Evolutionary conservation across 2,797 vertebrate genomes (phyloP).

Genomic region (Geotrypetes seraphini): DNA sequence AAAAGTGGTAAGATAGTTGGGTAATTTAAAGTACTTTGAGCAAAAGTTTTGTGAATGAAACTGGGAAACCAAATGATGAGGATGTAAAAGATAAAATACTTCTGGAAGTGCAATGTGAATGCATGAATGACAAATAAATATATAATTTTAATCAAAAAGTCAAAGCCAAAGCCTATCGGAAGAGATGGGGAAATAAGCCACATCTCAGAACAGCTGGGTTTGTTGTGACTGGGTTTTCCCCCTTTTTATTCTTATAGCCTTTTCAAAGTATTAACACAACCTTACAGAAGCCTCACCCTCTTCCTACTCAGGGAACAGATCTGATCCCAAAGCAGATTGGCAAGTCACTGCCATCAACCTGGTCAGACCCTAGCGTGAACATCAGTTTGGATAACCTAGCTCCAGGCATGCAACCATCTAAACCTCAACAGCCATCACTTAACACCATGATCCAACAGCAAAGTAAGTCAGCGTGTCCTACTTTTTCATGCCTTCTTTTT

Average conservation of each 20-base stretch:
- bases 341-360: constrained; percentile 86
- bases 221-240: constrained; percentile 7
- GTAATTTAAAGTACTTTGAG: too few relatives aligned
- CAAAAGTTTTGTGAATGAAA: too few relatives aligned
- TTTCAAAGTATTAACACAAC: constrained; percentile 66
- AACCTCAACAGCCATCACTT: constrained; percentile 81
- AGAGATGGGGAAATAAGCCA: too few relatives aligned
- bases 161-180: too few relatives aligned
- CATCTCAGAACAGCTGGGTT: too few relatives aligned
- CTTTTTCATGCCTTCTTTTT: too few relatives aligned
- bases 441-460: constrained; percentile 94
- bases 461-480: constrained; percentile 74
- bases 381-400: constrained; percentile 93
- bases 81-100: too few relatives aligned
- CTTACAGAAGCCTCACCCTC: constrained; percentile 64
- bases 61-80: too few relatives aligned
- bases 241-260: constrained; percentile 50
- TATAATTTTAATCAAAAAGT: too few relatives aligned
- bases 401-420: constrained; percentile 84
- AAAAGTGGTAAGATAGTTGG: too few relatives aligned
- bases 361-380: constrained; percentile 91
- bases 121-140: too few relatives aligned
- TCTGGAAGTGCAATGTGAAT: too few relatives aligned
- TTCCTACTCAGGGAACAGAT: constrained; percentile 64
- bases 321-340: constrained; percentile 67